Evolutionary conservation across 1,140 invertebrate species (phyloP), one percentile per base, ranked within the genome.

Genomic region (Listronotus bonariensis): DNA sequence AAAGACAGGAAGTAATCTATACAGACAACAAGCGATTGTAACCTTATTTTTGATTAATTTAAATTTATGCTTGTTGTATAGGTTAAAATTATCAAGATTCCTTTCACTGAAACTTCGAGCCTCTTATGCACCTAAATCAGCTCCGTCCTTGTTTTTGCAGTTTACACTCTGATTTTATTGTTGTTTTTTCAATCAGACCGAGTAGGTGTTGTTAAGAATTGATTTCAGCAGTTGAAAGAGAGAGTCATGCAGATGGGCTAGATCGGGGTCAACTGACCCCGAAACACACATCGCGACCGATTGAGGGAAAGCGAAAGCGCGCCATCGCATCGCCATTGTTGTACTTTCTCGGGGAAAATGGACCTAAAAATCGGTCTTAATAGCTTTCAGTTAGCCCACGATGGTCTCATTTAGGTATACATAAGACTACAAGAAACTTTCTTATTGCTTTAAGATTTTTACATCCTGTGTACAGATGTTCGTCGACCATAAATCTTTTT

Each of bases 311-410:
- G 55, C 31, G 43, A 58, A 46, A 46, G 55, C 42, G 32, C 32
- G 32, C 32, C 32, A 34, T 34, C 32, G 32, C n/a, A 34, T 9
- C 42, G n/a, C 20, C 43, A 59, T 63, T 63, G 59, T 66, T 69
- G 62, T 69, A 62, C 68, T 69, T 69, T 69, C 68, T 64, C 59
- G 55, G 43, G 55, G 55, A 58, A 58, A 58, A 58, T 45, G 55
- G 55, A 48, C 55, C 41, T 58, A 58, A 58, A 58, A 58, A 58
- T 58, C 43, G 12, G 49, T 52, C 32, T 34, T 34, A 52, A 52
- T 20, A 58, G 55, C 55, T 58, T 58, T 58, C 55, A 42, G 55
- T 17, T 41, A 58, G 55, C 42, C 55, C 55, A 58, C 55, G 55
- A 45, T 26, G 43, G n/a, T 58, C 55, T 46, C 55, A 17, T 58